Evolutionary conservation across 2,888 invertebrate species (phyloP).

Genomic region (Entomobrya proxima): DNA sequence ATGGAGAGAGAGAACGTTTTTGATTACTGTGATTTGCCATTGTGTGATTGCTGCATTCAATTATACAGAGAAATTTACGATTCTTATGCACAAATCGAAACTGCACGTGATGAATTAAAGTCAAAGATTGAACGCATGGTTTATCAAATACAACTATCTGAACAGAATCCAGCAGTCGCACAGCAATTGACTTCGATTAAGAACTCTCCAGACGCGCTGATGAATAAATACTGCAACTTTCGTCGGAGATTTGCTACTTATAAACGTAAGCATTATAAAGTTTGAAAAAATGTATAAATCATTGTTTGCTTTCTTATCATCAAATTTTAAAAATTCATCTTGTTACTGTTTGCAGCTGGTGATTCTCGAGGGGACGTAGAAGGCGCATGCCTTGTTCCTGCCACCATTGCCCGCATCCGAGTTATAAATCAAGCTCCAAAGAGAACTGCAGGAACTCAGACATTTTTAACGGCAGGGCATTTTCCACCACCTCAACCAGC

Average conservation of each 20-base stretch:
- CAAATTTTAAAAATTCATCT: too few relatives aligned
- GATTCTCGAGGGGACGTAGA: not conserved
- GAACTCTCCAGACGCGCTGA: slow-evolving; percentile 43
- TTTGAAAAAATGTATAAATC: not conserved
- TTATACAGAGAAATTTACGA: slow-evolving; percentile 50
- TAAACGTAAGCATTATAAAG: slow-evolving; percentile 27
- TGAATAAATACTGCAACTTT: slow-evolving; percentile 58
- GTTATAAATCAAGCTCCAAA: slow-evolving; percentile 33
- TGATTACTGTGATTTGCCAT: slow-evolving; percentile 51
- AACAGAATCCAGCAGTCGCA: slow-evolving; percentile 16
- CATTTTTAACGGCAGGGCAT: slow-evolving; percentile 8
- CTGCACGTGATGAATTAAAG: slow-evolving; percentile 15
- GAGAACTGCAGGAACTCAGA: slow-evolving; percentile 21
- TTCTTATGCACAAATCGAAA: slow-evolving; percentile 23
- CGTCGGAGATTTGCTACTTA: slow-evolving; percentile 39
- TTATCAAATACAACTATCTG: slow-evolving; percentile 36
- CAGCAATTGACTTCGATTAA: slow-evolving; percentile 24
- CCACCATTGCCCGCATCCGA: slow-evolving; percentile 33
- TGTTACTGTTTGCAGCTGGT: too few relatives aligned
- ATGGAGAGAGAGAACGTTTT: slow-evolving; percentile 52
- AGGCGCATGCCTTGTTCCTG: slow-evolving; percentile 32
- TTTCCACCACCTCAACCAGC: not conserved
- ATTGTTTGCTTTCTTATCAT: not conserved
- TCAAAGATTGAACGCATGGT: slow-evolving; percentile 40
- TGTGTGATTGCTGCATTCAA: slow-evolving; percentile 46